A percentile compares a stretch with the other conserved stretches of the same genome.
Conservation (phyloP, 2,888 invertebrate genomes). For the Augiades crinisus region DNA sequence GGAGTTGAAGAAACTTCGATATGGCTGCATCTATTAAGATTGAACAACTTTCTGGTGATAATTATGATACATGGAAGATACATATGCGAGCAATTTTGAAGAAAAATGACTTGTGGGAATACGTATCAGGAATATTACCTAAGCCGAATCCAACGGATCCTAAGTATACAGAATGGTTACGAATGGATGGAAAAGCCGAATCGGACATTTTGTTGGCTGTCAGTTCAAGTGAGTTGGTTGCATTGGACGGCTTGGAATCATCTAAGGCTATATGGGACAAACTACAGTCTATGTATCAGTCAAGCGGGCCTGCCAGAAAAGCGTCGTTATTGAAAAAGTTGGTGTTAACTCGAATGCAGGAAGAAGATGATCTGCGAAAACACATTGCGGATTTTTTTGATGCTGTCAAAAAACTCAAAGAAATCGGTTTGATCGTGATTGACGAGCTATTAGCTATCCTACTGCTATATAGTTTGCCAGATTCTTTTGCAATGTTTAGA, state of each 20-base stretch:
- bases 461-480: slow-evolving; percentile 27
- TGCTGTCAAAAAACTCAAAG: slow-evolving; percentile 24
- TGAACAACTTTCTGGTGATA: slow-evolving; percentile 13
- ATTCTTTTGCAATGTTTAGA: slow-evolving; percentile 32
- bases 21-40: slow-evolving; percentile 6
- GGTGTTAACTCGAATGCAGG: slow-evolving; percentile 27
- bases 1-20: no score
- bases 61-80: slow-evolving; percentile 33
- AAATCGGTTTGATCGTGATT: slow-evolving; percentile 26
- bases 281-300: slow-evolving; percentile 27
- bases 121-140: slow-evolving; percentile 26
- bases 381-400: slow-evolving; percentile 28
- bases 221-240: slow-evolving; percentile 16
- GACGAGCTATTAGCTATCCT: slow-evolving; percentile 18
- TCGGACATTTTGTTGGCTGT: slow-evolving; percentile 14
- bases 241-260: slow-evolving; percentile 25
- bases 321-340: slow-evolving; percentile 28
- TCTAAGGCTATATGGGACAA: slow-evolving; percentile 26
- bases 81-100: slow-evolving; percentile 33
- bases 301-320: slow-evolving; percentile 27
- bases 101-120: slow-evolving; percentile 33
- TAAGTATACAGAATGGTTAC: slow-evolving; percentile 5
- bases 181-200: slow-evolving; percentile 4
- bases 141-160: slow-evolving; percentile 1
- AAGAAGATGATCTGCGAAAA: slow-evolving; percentile 19